Percentiles rank a stretch among this genome's conserved stretches.
Evolutionary conservation across 2,113 vertebrate genomes (phyloP).

Genomic region (Sprattus sprattus): DNA sequence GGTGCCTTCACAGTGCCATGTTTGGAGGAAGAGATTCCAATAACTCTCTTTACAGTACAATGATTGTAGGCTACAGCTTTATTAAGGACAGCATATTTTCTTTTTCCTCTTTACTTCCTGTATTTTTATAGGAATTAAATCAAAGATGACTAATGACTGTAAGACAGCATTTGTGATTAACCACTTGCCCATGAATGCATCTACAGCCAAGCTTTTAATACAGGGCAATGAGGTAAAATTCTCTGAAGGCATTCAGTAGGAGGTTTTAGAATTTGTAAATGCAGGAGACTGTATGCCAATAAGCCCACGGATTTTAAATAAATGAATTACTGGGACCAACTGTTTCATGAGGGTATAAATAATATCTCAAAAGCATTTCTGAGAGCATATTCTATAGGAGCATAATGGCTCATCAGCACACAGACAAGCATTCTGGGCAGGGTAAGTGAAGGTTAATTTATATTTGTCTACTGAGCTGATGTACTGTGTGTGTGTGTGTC

Average conservation of each 20-base stretch:
- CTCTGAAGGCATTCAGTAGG: background rate
- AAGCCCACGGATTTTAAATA: background rate
- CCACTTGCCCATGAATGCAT: background rate
- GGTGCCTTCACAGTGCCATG: background rate
- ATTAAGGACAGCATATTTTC: background rate
- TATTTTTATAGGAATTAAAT: background rate
- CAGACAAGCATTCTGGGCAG: background rate
- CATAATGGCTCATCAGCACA: background rate
- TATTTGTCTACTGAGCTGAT: background rate
- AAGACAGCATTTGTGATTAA: background rate
- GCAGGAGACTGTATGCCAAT: background rate
- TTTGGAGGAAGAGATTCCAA: background rate
- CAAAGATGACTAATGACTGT: background rate
- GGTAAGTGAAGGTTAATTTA: conserved; percentile 4
- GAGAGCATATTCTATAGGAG: background rate
- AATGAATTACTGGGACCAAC: conserved; percentile 7
- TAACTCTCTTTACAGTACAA: background rate
- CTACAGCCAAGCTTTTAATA: background rate
- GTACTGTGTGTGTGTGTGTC: background rate
- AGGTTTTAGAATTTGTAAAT: conserved; percentile 9
- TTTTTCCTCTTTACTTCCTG: background rate
- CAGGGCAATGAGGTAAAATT: background rate
- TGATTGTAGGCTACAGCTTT: background rate
- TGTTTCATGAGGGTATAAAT: background rate
- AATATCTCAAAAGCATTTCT: background rate